Base-by-base conservation (phyloP, 2,113 vertebrate species). In the Struthio camelus region DNA sequence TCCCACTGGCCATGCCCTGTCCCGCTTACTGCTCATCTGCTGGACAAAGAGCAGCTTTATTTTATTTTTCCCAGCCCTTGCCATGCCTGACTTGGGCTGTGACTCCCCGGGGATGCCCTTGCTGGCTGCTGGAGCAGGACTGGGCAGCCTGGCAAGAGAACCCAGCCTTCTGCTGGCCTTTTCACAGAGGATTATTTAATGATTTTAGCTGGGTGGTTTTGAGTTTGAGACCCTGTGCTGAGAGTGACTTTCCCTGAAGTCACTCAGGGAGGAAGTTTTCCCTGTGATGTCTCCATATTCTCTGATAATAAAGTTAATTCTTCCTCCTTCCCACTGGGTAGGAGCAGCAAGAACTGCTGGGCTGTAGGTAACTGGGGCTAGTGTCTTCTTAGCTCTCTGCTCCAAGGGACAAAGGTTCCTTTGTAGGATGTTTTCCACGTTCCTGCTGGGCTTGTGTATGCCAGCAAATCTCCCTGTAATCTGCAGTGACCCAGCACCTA, bases 381-480 rank as follows among this genome's bases (percentile, higher is more conserved):
- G n/a, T 6, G 15, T 19, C 48, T 36, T 24, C 15, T 51, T 50
- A 70, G 50, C 34, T 22, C 65, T 10, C 6, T 1, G 10, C 42
- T 56, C 27, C 50, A 16, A 6, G 19, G 66, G 44, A 14, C 10
- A 38, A 4, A 59, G 23, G 40, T 9, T 27, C 6, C 22, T 59
- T 42, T 1, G 14, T 53, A 2, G 25, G 14, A 32, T 34, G 4
- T 53, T 46, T 20, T 8, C 14, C 42, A n/a, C 13, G 18, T 19
- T 34, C 40, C 22, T 19, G 1, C 9, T 11, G 20, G 61, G 61
- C 36, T 5, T 6, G 23, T 3, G 2, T 23, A 0, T 16, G 23
- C 6, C 71, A 51, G 4, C 9, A 0, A 9, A 24, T 0, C 6
- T 2, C 67, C 34, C 64, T 9, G 38, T 1, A 7, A 8, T 5